Evolutionary conservation across 2,888 invertebrate species (phyloP).

Genomic region (Itoplectis maculator): DNA sequence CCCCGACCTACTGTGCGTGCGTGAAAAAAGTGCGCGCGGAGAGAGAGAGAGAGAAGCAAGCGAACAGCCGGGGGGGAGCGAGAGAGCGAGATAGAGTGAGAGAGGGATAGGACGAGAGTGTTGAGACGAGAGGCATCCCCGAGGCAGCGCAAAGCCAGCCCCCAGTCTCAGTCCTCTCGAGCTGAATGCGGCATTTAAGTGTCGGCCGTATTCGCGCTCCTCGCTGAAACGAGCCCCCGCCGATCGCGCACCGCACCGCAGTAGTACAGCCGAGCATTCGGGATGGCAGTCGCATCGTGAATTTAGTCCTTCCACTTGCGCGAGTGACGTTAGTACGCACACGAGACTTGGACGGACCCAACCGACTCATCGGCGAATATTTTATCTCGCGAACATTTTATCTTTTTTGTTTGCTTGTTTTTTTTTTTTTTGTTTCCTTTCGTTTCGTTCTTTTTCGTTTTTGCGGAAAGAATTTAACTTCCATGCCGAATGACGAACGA

Average conservation of each 20-base stretch:
- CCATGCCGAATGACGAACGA: neutral
- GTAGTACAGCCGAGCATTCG: conserved; percentile 64
- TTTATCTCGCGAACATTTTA: neutral
- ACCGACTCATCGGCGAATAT: too few species aligned
- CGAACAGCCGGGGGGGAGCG: neutral
- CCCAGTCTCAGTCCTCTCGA: conserved; percentile 62
- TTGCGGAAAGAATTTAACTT: neutral
- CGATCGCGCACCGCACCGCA: conserved; percentile 56
- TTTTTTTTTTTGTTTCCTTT: neutral
- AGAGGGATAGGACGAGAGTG: conserved; percentile 47
- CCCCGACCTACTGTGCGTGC: conserved; percentile 63
- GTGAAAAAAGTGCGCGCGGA: conserved; percentile 65
- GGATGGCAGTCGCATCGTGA: conserved; percentile 68
- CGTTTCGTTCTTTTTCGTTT: neutral
- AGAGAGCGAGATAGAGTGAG: conserved; percentile 1
- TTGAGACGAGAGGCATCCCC: conserved; percentile 65
- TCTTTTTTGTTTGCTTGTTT: neutral
- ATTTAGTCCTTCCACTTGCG: conserved; percentile 67
- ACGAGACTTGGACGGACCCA: too few species aligned
- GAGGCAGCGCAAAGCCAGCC: conserved; percentile 67
- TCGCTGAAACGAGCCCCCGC: conserved; percentile 47
- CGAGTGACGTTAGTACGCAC: neutral
- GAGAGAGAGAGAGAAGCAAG: neutral
- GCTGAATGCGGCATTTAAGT: conserved; percentile 71
- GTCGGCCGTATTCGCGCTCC: conserved; percentile 69